A percentile compares a stretch with the other conserved stretches of the same genome.
Evolutionary conservation across 1,140 invertebrate species (phyloP).

Genomic region (Spodoptera litura): DNA sequence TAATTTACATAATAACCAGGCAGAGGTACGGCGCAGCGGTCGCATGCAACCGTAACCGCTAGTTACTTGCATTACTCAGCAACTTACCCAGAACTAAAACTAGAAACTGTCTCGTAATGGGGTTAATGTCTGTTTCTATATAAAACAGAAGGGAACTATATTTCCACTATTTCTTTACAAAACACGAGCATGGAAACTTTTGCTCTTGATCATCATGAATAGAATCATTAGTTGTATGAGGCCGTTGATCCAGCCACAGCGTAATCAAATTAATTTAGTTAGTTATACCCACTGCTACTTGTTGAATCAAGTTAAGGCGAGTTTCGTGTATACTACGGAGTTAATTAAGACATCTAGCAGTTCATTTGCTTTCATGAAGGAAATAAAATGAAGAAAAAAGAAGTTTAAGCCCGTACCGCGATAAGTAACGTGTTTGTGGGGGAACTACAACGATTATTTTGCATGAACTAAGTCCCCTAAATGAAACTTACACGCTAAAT

Average conservation of each 20-base stretch:
- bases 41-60: conserved; percentile 47
- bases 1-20: conserved; percentile 76
- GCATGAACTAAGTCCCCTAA: conserved; percentile 58
- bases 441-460: conserved; percentile 48
- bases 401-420: conserved; percentile 23
- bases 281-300: conserved; percentile 34
- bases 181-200: conserved; percentile 29
- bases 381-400: conserved; percentile 36
- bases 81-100: conserved; percentile 21
- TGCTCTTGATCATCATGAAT: conserved; percentile 17
- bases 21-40: conserved; percentile 19
- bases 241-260: conserved; percentile 8
- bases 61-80: conserved; percentile 41
- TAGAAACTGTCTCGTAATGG: conserved; percentile 35
- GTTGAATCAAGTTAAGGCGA: conserved; percentile 45
- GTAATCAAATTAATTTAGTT: conserved; percentile 27
- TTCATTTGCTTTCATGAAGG: conserved; percentile 46
- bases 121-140: conserved; percentile 26
- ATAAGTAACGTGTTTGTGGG: conserved; percentile 22
- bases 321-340: conserved; percentile 30
- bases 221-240: conserved; percentile 14
- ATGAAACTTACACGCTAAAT: conserved; percentile 73
- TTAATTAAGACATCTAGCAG: conserved; percentile 42
- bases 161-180: conserved; percentile 1
- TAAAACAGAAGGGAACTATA: conserved; percentile 13